A percentile compares a stretch with the other conserved stretches of the same genome.
phyloP scores from a whole-genome alignment of 2,797 vertebrate genomes.

The Betta splendens region DNA sequence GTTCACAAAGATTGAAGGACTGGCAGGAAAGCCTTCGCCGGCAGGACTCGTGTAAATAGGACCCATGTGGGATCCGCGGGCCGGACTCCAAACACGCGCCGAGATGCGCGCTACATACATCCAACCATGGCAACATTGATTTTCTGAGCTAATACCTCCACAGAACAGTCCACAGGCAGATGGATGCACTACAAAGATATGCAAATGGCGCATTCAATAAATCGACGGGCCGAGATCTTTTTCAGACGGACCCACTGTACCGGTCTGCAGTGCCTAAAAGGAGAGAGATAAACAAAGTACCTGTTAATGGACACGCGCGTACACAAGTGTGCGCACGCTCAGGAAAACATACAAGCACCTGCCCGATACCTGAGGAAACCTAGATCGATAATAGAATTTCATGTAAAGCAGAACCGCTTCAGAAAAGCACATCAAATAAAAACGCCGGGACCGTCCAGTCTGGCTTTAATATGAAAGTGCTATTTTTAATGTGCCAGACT shows the following conservation, averaged over 20 bases:
- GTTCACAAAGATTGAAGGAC: constrained; percentile 65
- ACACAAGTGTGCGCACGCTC: constrained; percentile 58
- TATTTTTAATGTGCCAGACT: constrained; percentile 37
- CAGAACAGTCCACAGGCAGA: constrained; percentile 82
- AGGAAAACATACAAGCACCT: constrained; percentile 63
- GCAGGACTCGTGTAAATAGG: constrained; percentile 73
- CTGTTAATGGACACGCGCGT: constrained; percentile 79
- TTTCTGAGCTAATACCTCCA: constrained; percentile 84
- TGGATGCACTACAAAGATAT: constrained; percentile 87
- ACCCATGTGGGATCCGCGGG: constrained; percentile 66
- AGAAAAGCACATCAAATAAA: constrained; percentile 56
- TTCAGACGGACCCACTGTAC: constrained; percentile 79
- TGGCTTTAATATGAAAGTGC: constrained; percentile 37
- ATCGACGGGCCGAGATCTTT: constrained; percentile 82
- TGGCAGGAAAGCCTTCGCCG: constrained; percentile 53
- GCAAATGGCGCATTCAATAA: constrained; percentile 84
- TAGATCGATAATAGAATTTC: constrained; percentile 54
- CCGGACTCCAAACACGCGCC: constrained; percentile 69
- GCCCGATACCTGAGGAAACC: constrained; percentile 58
- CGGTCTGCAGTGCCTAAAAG: constrained; percentile 77
- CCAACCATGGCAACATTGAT: constrained; percentile 81
- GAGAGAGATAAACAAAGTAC: constrained; percentile 84
- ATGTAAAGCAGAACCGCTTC: constrained; percentile 52
- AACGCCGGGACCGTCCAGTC: constrained; percentile 15
- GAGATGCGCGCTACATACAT: constrained; percentile 71